Evolutionary conservation across 2,888 invertebrate species (phyloP).

Genomic region (Perizoma affinitatum): DNA sequence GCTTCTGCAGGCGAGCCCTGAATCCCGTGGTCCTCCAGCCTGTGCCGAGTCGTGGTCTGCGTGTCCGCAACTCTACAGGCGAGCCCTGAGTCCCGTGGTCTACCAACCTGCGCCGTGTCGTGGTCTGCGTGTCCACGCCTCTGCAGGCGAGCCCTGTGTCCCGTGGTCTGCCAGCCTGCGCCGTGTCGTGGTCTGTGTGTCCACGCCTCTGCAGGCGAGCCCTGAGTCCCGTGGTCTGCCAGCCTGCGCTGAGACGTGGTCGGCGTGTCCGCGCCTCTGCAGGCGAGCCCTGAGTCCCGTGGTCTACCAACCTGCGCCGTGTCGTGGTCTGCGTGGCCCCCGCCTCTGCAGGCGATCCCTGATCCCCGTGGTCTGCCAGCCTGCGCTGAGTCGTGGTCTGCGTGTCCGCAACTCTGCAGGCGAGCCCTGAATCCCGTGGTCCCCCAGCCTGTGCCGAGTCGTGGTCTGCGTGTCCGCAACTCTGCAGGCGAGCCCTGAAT

Average conservation of each 20-base stretch:
- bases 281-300: neutral
- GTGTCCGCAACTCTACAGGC: neutral
- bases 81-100: neutral
- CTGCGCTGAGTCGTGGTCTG: neutral
- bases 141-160: neutral
- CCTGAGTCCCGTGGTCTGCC: neutral
- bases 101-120: neutral
- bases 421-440: neutral
- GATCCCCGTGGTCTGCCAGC: neutral
- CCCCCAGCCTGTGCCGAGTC: too few relatives aligned
- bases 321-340: neutral
- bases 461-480: too few relatives aligned
- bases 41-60: neutral
- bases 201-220: neutral
- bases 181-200: neutral
- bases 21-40: neutral
- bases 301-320: neutral
- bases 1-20: conserved; percentile 1
- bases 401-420: neutral
- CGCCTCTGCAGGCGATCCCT: neutral
- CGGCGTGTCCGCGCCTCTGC: neutral
- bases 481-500: too few relatives aligned
- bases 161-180: conserved; percentile 3
- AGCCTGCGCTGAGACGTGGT: neutral
- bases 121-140: conserved; percentile 1